Base-by-base conservation (phyloP, 2,888 invertebrate genomes). In the Lamellibrachia satsuma region DNA sequence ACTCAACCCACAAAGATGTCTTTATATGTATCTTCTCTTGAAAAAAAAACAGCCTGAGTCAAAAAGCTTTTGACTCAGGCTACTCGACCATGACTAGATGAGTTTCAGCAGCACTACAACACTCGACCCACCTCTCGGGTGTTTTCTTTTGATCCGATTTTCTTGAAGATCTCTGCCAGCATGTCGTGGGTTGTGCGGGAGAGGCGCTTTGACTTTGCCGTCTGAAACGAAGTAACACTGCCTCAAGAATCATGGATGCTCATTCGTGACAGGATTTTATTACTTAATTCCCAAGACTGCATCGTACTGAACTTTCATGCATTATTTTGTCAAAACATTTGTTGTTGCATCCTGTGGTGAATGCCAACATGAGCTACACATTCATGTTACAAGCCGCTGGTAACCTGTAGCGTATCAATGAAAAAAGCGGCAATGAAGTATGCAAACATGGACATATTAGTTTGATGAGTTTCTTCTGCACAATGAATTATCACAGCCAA, bases 131-230 rank as follows among this genome's bases (percentile, higher is more conserved):
- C 96, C 95, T 97, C 97, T 95, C 97, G 97, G 3, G 98, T 98
- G 93, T 98, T 98, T 94, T 98, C 98, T 96, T 98, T 98, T 91
- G 98, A 98, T 90, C 98, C 98, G 95, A 99, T 98, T 95, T 98
- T 98, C 96, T 98, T 98, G 95, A 99, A 98, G 95, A 99, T 99
- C 95, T 98, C 98, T 0, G 98, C 98, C 93, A 99, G 97, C 94
- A 98, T 98, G 94, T 98, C 98, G 57, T 98, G 98, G n/a, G 98
- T 97, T 39, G 97, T 97, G 95, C 98, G 97, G 4, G 98, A 98
- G 93, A 98, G 97, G 0, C 97, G 97, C 97, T 97, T 93, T 27
- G 93, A 94, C 93, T 95, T 95, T 39, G 52, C n/a, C 27, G 22
- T 8, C 11, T 91, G 22, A 22, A 75, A 75, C 75, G 22, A 22